A percentile compares a stretch with the other conserved stretches of the same genome.
Conservation (phyloP, 2,888 invertebrate species). For the Argyresthia albistria region DNA sequence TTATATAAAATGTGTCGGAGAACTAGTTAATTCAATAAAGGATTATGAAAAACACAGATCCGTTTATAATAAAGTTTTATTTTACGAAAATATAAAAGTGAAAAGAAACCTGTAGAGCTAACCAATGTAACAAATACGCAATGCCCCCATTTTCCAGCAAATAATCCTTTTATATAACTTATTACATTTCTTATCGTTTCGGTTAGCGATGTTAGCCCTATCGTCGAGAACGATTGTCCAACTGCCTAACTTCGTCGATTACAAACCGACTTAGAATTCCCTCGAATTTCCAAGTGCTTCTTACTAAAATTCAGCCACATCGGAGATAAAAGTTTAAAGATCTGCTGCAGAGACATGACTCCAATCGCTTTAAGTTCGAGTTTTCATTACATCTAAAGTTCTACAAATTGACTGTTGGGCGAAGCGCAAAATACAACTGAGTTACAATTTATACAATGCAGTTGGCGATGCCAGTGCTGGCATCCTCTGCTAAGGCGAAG, state of each 20-base stretch:
- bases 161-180: neutral
- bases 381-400: neutral
- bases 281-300: slow-evolving; percentile 23
- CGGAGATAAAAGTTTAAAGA: slow-evolving; percentile 32
- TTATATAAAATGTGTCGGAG: too few species aligned
- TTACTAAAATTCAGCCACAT: slow-evolving; percentile 17
- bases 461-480: slow-evolving; percentile 28
- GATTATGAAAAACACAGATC: too few species aligned
- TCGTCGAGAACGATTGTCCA: slow-evolving; percentile 37
- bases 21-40: too few species aligned
- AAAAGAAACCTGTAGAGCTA: too few species aligned
- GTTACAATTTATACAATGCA: slow-evolving; percentile 23
- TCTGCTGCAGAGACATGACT: slow-evolving; percentile 19
- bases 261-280: slow-evolving; percentile 34
- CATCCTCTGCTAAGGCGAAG: slow-evolving; percentile 36
- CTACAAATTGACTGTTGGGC: neutral
- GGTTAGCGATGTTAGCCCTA: slow-evolving; percentile 17
- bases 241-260: slow-evolving; percentile 48
- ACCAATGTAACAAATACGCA: too few species aligned
- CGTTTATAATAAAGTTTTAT: too few species aligned
- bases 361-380: neutral
- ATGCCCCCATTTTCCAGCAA: too few species aligned
- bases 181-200: slow-evolving; percentile 10
- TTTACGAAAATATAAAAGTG: too few species aligned
- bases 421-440: neutral